Base-by-base conservation (phyloP, 2,113 vertebrate species). In the Oophaga pumilio region DNA sequence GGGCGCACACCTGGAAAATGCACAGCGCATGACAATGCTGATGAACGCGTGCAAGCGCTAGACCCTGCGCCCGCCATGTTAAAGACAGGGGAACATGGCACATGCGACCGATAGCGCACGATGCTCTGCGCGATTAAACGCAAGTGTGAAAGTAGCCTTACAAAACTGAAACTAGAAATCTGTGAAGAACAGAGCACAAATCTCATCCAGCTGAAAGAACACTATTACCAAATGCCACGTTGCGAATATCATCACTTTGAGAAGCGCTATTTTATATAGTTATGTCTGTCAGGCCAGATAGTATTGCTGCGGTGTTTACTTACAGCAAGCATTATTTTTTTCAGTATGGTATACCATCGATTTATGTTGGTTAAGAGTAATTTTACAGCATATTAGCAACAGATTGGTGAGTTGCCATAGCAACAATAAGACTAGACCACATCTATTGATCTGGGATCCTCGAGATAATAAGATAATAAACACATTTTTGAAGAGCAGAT, bases 341-440 rank as follows among this genome's bases (percentile, higher is more conserved):
- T 81, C 24, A 12, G 33, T 11, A 50, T 7, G 11, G 28, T 11
- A 64, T 33, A 82, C 13, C 9, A 82, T 43, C 64, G 79, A 82
- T 49, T 82, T 22, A 49, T 66, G 59, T 82, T 13, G 11, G 59
- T 82, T 64, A 82, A 43, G 22, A 50, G 59, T 15, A 62, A 49
- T 64, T 78, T 82, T 50, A 81, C 57, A 43, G 78, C 17, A 28
- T 64, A 66, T 82, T 82, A 82, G 33, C 59, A 82, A 57, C 8
- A 60, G 33, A 82, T 43, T 64, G 79, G 59, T 66, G 13, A 20
- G 79, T 82, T 82, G 28, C 59, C 20, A 82, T 66, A 33, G 59
- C 28, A 82, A 82, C 79, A 64, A 64, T 43, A 82, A n/a, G 77
- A 79, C n/a, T 50, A 66, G 43, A 43, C 20, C 76, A 64, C 50